These are phyloP conservation scores for Rousettus madagascariensis DNA, from an alignment of 2,797 vertebrate genomes.

Conservation along the genomic window DNA sequence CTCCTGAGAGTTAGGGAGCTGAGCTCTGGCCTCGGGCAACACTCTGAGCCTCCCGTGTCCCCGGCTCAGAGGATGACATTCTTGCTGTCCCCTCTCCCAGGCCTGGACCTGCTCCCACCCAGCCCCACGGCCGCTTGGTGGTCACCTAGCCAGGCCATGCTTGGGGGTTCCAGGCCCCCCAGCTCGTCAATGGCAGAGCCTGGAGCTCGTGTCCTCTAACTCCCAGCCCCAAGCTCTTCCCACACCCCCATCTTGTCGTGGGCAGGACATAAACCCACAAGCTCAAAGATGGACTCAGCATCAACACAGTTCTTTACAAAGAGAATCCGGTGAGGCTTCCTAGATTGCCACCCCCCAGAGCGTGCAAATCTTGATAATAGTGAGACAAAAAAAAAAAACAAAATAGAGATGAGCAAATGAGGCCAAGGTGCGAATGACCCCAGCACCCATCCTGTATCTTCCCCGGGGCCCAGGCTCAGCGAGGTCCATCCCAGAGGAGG, in stretches of 20 bases:
- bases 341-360: too few species aligned
- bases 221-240: neutral
- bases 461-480: fast-evolving
- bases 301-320: neutral
- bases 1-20: neutral
- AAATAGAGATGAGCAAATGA: fast-evolving
- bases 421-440: neutral
- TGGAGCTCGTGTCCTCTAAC: neutral
- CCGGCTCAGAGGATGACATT: neutral
- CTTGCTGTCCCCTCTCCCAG: neutral
- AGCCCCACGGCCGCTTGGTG: neutral
- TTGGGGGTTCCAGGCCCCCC: too few species aligned
- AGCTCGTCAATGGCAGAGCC: neutral
- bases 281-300: neutral
- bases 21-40: neutral
- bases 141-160: neutral
- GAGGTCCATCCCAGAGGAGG: neutral
- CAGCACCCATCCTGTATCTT: fast-evolving
- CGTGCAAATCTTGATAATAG: neutral
- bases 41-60: fast-evolving
- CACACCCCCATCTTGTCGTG: neutral
- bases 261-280: neutral
- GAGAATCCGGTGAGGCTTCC: neutral
- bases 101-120: fast-evolving
- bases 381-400: too few species aligned